These are phyloP conservation scores for Drosophila nr. medialis DNA, from an alignment of 2,888 invertebrate species.

Conservation along the genomic window DNA sequence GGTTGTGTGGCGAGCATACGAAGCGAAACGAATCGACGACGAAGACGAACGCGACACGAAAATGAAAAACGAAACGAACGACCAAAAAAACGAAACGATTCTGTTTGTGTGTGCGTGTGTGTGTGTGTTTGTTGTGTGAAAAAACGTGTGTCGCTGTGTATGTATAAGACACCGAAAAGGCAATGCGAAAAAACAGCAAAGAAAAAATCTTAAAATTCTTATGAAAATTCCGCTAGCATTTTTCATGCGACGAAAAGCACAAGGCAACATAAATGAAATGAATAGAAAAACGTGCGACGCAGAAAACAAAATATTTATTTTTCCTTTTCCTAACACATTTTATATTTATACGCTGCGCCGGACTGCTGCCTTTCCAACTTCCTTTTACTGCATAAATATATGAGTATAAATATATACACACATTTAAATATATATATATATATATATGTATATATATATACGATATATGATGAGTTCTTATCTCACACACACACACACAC, in stretches of 20 bases:
- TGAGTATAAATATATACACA: constrained; percentile 1
- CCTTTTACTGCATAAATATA: constrained; percentile 54
- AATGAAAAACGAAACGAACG: constrained; percentile 32
- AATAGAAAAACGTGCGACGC: constrained; percentile 11
- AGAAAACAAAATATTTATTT: constrained; percentile 17
- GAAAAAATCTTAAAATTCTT: constrained; percentile 41
- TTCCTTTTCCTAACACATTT: constrained; percentile 17
- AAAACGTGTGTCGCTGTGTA: constrained; percentile 77
- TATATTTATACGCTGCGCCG: constrained; percentile 50
- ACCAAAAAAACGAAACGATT: constrained; percentile 11
- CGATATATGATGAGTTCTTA: constrained; percentile 39
- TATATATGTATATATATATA: constrained; percentile 15
- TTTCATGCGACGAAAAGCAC: constrained; percentile 44
- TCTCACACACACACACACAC: constrained; percentile 33
- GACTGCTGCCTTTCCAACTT: constrained; percentile 36
- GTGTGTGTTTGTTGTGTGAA: constrained; percentile 56
- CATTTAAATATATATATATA: background rate
- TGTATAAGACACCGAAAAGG: constrained; percentile 75
- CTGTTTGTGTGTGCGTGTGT: constrained; percentile 25
- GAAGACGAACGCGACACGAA: constrained; percentile 34
- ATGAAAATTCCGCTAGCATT: constrained; percentile 59
- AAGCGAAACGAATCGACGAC: constrained; percentile 20
- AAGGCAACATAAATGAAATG: constrained; percentile 11
- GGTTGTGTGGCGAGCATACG: constrained; percentile 27
- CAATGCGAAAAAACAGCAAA: constrained; percentile 46